Percentiles rank a stretch among this genome's conserved stretches.
Evolutionary conservation across 2,113 vertebrate genomes (phyloP).

Genomic region (Pygoscelis adeliae): DNA sequence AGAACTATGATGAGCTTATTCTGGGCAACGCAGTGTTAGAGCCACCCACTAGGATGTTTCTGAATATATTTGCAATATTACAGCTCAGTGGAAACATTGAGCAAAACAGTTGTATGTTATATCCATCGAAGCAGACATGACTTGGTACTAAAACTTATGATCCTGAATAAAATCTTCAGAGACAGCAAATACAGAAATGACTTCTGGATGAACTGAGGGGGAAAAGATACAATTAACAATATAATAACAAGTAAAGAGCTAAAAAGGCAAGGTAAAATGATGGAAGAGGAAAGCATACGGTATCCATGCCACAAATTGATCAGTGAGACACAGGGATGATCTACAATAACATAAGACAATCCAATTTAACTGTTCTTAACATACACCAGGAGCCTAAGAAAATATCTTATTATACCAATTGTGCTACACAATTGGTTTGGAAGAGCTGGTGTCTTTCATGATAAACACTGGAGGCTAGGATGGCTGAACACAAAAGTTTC

Average conservation of each 20-base stretch:
- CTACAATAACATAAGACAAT: not conserved
- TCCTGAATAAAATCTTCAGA: not conserved
- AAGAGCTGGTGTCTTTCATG: not conserved
- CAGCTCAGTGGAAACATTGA: not conserved
- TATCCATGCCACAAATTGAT: not conserved
- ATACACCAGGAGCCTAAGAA: not conserved
- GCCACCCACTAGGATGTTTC: not conserved
- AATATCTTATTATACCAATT: not conserved
- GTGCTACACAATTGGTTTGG: not conserved
- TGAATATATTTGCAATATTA: not conserved
- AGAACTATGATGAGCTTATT: not conserved
- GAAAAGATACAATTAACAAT: not conserved
- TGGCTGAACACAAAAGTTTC: not conserved
- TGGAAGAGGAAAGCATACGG: not conserved
- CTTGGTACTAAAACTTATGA: not conserved
- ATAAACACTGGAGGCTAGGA: not conserved
- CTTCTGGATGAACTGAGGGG: not conserved
- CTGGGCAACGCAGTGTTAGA: not conserved
- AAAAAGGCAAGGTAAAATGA: not conserved
- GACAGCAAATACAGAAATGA: not conserved
- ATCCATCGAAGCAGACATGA: not conserved
- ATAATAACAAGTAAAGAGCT: not conserved
- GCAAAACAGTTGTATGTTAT: not conserved
- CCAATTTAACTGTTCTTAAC: not conserved
- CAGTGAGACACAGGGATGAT: not conserved